Evolutionary conservation across 2,888 invertebrate genomes (phyloP), one percentile per base, ranked within the genome.

Genomic region (Harpalus rufipes): DNA sequence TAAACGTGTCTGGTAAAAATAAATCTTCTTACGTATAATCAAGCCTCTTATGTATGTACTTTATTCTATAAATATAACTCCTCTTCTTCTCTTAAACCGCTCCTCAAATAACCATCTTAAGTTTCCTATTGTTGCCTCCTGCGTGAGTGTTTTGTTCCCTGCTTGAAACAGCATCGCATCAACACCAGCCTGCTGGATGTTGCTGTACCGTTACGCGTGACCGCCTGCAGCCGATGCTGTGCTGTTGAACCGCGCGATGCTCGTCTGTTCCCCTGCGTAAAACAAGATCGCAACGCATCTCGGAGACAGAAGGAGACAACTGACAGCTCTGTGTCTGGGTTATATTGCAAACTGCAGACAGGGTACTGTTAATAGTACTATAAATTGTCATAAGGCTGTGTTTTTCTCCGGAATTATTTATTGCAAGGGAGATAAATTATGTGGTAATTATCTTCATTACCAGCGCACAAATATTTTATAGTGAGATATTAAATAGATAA

Each of bases 171-270:
- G 21, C 21, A 18, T 63, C 21, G 63, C 63, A 63, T 63, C 63
- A 7, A 4, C 32, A 5, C 32, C 32, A 18, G 39, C 68, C 72
- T 44, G 72, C 41, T 68, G 39, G 68, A 68, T 68, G 68, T 41
- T 68, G 68, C 72, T 74, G 44, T 74, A 44, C 72, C 72, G 72
- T 74, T 74, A 74, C 72, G 72, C 72, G 44, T 74, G 72, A 74
- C 44, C 72, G 72, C 72, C 72, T 74, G 72, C 72, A 74, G 44
- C 72, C 44, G 72, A 74, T 68, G 44, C 72, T 41, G 68, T 72
- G 41, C 68, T 74, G 68, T 68, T 74, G 72, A 44, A 44, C 72
- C 72, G 25, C 25, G 65, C 41, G 44, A 74, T 74, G 72, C 72
- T 41, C 41, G 72, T 12, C 41, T 74, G 51, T 44, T 74, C 18